Percentiles rank a stretch among this genome's conserved stretches.
phyloP scores from a whole-genome alignment of 92 coral and sea anemone species.

The Umimayanthus chanpuru region DNA sequence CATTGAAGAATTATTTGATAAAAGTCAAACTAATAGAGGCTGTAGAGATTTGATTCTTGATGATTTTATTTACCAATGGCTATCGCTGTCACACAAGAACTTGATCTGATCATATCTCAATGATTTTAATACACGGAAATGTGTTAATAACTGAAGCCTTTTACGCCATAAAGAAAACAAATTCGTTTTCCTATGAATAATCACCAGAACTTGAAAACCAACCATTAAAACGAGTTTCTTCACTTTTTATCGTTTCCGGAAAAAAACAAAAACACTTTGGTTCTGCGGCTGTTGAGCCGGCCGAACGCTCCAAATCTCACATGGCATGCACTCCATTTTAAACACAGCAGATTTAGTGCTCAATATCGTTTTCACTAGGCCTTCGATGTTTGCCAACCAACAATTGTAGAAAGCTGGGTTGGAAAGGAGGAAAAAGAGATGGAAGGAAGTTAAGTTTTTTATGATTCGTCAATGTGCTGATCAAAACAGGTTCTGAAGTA shows the following conservation, averaged over 20 bases:
- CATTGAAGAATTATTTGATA: constrained; percentile 24
- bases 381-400: background rate
- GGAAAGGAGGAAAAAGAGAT: background rate
- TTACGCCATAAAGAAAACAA: constrained; percentile 40
- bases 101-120: constrained; percentile 40
- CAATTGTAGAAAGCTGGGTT: background rate
- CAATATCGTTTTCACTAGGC: background rate
- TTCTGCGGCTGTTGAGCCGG: background rate
- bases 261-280: background rate
- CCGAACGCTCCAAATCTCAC: background rate
- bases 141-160: constrained; percentile 44
- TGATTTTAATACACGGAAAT: constrained; percentile 41
- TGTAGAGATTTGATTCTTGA: constrained; percentile 13
- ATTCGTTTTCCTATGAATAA: constrained; percentile 22
- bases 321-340: background rate
- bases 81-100: constrained; percentile 25
- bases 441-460: background rate
- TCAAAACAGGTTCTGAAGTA: constrained; percentile 16
- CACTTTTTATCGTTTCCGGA: constrained; percentile 1
- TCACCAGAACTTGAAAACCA: constrained; percentile 2
- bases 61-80: constrained; percentile 3
- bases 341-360: background rate
- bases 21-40: constrained; percentile 24
- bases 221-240: constrained; percentile 24
- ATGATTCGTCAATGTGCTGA: background rate